Conservation (phyloP, 1,140 invertebrate species). For the Venustaconcha ellipsiformis region DNA sequence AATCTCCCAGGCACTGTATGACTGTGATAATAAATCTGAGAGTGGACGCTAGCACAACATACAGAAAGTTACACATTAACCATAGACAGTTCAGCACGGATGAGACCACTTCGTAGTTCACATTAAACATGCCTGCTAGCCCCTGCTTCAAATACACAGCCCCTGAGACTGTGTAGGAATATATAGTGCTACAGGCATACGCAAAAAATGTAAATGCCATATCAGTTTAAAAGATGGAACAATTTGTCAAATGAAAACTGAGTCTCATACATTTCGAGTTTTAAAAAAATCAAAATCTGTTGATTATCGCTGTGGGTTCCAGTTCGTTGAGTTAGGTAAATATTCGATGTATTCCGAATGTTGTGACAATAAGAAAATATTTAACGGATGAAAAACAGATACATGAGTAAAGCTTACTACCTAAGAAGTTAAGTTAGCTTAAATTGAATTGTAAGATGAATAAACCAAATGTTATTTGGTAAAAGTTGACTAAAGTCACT, state of each 20-base stretch:
- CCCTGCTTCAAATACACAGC: neutral
- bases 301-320: neutral
- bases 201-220: neutral
- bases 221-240: neutral
- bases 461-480: no score
- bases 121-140: constrained; percentile 4
- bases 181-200: neutral
- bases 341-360: no score
- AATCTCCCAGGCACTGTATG: constrained; percentile 23
- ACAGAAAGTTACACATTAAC: constrained; percentile 10
- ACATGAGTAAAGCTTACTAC: no score
- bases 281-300: neutral
- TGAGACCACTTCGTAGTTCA: constrained; percentile 9
- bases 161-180: neutral
- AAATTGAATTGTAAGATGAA: no score
- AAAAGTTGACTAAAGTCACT: no score
- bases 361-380: no score
- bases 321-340: no score
- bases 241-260: neutral
- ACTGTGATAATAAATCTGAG: constrained; percentile 5
- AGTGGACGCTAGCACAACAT: neutral
- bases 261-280: neutral
- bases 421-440: no score
- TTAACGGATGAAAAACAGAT: no score
- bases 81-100: constrained; percentile 7